Percentiles rank a stretch among this genome's conserved stretches.
These are phyloP conservation scores for Liasis olivaceus DNA, from an alignment of 2,797 vertebrate genomes.

Conservation along the genomic window DNA sequence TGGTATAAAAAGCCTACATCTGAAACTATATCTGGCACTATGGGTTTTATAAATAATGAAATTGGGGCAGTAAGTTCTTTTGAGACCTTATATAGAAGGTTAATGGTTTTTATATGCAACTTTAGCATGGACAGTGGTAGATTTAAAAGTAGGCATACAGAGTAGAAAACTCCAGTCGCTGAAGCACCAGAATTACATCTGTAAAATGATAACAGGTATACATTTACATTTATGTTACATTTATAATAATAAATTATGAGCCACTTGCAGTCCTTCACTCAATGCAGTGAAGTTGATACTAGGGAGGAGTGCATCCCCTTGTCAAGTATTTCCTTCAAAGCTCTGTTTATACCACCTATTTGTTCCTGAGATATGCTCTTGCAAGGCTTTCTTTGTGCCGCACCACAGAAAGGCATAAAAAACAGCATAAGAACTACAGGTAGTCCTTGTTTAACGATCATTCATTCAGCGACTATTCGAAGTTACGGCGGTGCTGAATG, in stretches of 20 bases:
- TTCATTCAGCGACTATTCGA: no score
- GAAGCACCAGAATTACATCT: constrained; percentile 15
- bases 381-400: background rate
- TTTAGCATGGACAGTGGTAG: constrained; percentile 49
- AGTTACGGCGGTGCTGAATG: no score
- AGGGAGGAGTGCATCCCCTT: no score
- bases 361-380: background rate
- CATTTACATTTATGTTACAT: background rate
- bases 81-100: constrained; percentile 51
- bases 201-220: background rate
- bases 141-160: constrained; percentile 51
- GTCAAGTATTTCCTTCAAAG: background rate
- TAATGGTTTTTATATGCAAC: constrained; percentile 29
- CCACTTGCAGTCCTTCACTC: background rate
- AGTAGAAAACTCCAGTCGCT: constrained; percentile 55
- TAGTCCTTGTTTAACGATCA: no score
- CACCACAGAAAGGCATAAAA: background rate
- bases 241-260: background rate
- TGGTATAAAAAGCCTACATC: constrained; percentile 22
- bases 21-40: background rate
- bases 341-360: background rate
- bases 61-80: constrained; percentile 30
- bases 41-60: constrained; percentile 12
- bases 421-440: background rate
- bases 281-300: background rate